Conservation (phyloP, 1,140 invertebrate species). For the Bombus superbus region DNA sequence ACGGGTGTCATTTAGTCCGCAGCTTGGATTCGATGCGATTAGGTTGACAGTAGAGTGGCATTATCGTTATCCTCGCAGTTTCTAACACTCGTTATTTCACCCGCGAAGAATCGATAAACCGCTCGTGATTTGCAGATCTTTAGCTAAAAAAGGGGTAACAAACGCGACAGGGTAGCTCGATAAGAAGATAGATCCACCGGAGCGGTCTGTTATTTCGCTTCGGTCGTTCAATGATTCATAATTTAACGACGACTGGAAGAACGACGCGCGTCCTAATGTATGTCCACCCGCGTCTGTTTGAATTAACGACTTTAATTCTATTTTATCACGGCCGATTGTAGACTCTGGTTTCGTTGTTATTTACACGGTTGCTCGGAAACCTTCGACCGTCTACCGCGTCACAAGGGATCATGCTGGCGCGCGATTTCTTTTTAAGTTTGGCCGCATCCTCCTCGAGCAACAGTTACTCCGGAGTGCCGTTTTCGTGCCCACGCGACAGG, state of each 20-base stretch:
- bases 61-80: background rate
- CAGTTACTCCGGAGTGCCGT: too few species aligned
- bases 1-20: background rate
- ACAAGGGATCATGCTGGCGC: background rate
- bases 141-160: too few species aligned
- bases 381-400: background rate
- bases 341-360: slow-evolving; percentile 33
- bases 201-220: slow-evolving; percentile 38
- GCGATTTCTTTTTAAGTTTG: background rate
- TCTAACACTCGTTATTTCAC: background rate
- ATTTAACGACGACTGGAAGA: slow-evolving; percentile 26
- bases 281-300: slow-evolving; percentile 1
- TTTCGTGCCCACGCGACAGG: background rate
- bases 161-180: background rate
- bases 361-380: slow-evolving; percentile 41
- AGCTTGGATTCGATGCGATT: background rate
- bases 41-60: background rate
- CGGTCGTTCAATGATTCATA: slow-evolving; percentile 56
- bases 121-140: background rate
- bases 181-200: background rate
- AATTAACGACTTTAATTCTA: slow-evolving; percentile 14
- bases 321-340: slow-evolving; percentile 45
- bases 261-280: background rate
- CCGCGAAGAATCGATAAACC: background rate
- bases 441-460: background rate